Percentiles rank a stretch among this genome's conserved stretches.
Conservation (phyloP, 2,113 vertebrate genomes). For the Dicaeum eximium region DNA sequence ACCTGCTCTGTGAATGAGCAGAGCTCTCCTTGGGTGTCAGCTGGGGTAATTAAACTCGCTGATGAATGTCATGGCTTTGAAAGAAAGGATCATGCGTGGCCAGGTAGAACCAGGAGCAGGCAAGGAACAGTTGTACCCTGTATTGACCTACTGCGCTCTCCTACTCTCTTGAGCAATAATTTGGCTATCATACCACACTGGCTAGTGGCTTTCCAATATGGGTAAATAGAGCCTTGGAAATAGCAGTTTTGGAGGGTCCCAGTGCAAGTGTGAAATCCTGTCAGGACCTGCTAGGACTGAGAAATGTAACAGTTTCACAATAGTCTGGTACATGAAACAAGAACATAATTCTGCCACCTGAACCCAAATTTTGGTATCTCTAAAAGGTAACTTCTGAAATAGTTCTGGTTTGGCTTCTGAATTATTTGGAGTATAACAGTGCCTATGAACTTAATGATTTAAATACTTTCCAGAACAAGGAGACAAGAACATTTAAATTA, state of each 20-base stretch:
- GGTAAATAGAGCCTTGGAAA: neutral
- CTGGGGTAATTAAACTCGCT: neutral
- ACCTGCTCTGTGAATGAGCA: neutral
- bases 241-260: conserved; percentile 14
- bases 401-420: conserved; percentile 28
- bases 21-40: neutral
- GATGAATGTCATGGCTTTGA: neutral
- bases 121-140: neutral
- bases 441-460: conserved; percentile 39
- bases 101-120: neutral
- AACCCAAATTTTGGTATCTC: neutral
- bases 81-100: neutral
- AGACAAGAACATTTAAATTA: conserved; percentile 64
- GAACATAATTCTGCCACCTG: neutral
- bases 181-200: neutral
- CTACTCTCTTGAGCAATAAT: neutral
- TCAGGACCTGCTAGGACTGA: neutral
- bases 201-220: neutral
- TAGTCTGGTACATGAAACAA: neutral
- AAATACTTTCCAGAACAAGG: conserved; percentile 51
- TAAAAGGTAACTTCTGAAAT: conserved; percentile 14
- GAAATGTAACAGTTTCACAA: neutral
- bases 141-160: neutral
- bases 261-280: neutral
- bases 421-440: conserved; percentile 46